Base-by-base conservation (phyloP, 2,797 vertebrate species). In the Orientallactaga sibirica region DNA sequence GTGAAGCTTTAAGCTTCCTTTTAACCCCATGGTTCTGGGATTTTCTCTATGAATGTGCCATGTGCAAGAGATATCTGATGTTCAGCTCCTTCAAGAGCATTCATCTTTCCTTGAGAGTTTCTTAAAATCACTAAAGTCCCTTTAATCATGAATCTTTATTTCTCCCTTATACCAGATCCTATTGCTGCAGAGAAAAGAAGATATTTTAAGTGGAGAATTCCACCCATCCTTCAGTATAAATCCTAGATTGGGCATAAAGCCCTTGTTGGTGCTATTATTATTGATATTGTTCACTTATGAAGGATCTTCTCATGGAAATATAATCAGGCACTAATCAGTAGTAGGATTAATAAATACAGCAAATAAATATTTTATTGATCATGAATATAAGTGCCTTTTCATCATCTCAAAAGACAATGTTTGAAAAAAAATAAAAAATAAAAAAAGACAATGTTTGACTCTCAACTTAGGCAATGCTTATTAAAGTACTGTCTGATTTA, bases 101-200 rank as follows among this genome's bases (percentile, higher is more conserved):
- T 92, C 93, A 48, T 52, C n/a, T 88, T 87, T 80, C 76, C 70
- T 73, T 90, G 80, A 95, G 81, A 94, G 75, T 62, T 22, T 88
- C 70, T 92, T 88, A 91, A 92, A 94, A 80, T 81, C 86, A 92
- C 64, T 33, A 81, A 93, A 82, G 29, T 43, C 76, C 76, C 80
- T 86, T 16, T 16, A 78, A 91, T 94, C 88, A 86, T 10, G 8
- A 86, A 20, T 71, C 62, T 93, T 81, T 10, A 90, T 95, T 86
- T 93, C 1, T 1, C 66, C 29, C n/a, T 91, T 71, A 66, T 11
- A 33, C 12, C 3, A 74, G 58, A 43, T 67, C 67, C 25, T 48
- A 43, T 8, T 78, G 70, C 25, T 15, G 1, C 15, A 15, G 1
- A 84, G 37, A 27, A 66, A 80, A 55, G 58, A n/a, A 89, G 15